Percentiles rank a stretch among this genome's conserved stretches.
These are phyloP conservation scores for Melieria picta DNA, from an alignment of 2,888 invertebrate species.

Conservation along the genomic window DNA sequence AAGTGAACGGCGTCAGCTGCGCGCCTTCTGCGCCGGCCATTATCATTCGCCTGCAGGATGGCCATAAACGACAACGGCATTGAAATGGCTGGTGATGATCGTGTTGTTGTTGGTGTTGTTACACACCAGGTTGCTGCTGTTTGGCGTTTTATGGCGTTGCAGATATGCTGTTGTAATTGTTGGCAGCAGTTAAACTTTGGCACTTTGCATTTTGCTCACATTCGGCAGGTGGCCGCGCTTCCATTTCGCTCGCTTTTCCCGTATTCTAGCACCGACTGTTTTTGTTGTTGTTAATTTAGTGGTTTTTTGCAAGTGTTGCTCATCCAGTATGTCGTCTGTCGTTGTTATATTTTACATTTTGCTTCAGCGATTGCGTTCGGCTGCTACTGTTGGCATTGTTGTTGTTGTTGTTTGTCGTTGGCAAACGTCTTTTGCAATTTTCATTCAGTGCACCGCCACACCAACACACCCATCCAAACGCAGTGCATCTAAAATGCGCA, in stretches of 20 bases:
- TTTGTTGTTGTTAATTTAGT: constrained; percentile 5
- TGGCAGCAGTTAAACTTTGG: constrained; percentile 32
- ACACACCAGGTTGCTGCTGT: too few relatives aligned
- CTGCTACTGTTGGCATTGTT: constrained; percentile 9
- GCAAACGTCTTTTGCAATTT: constrained; percentile 21
- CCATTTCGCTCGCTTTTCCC: constrained; percentile 15
- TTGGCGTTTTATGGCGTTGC: constrained; percentile 14
- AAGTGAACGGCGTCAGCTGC: not conserved
- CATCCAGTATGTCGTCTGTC: too few relatives aligned
- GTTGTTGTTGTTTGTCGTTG: constrained; percentile 20
- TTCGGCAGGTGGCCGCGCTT: too few relatives aligned
- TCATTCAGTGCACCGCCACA: constrained; percentile 6
- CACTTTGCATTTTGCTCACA: constrained; percentile 14
- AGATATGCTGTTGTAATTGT: constrained; percentile 30
- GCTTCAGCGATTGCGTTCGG: too few relatives aligned
- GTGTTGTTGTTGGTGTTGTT: too few relatives aligned
- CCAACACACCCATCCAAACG: not conserved
- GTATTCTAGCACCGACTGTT: not conserved
- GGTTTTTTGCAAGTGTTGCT: too few relatives aligned
- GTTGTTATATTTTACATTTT: too few relatives aligned
- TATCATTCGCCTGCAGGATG: constrained; percentile 14
- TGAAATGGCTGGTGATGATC: constrained; percentile 5
- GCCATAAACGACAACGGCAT: not conserved
- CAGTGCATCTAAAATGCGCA: not conserved
- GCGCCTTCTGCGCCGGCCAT: not conserved